Evolutionary conservation across 2,113 vertebrate species (phyloP).

Genomic region (Osmerus mordax): DNA sequence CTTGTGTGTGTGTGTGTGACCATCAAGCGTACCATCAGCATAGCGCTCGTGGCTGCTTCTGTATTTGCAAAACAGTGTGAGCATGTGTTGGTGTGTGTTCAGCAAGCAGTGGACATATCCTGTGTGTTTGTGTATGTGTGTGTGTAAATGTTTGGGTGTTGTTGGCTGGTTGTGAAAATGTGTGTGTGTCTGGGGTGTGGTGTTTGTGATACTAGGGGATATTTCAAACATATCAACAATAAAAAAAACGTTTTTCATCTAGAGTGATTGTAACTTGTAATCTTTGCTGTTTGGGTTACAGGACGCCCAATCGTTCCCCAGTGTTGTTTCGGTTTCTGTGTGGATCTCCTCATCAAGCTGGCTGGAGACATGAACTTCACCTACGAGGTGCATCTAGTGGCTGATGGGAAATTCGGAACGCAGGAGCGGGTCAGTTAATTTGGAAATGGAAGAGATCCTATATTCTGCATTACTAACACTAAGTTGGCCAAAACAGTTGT

Average conservation of each 20-base stretch:
- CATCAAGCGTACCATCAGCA: too few species aligned
- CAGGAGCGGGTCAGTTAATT: conserved; percentile 86
- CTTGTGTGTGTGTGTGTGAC: not conserved
- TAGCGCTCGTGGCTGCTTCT: too few species aligned
- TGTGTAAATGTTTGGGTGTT: conserved; percentile 1
- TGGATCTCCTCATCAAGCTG: conserved; percentile 93
- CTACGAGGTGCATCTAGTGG: conserved; percentile 95
- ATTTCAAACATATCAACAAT: not conserved
- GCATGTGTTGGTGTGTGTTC: conserved; percentile 8
- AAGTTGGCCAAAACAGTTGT: too few species aligned
- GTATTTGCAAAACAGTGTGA: not conserved
- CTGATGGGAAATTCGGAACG: conserved; percentile 97
- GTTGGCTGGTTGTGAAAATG: conserved; percentile 4
- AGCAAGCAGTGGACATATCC: not conserved
- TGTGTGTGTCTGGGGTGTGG: conserved; percentile 23
- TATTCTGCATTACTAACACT: too few species aligned
- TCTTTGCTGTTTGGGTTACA: conserved; percentile 61
- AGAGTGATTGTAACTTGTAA: conserved; percentile 42
- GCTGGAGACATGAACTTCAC: conserved; percentile 97
- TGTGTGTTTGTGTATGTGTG: not conserved
- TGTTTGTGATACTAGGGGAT: not conserved
- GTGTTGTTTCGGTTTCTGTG: conserved; percentile 96
- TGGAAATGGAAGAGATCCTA: not conserved
- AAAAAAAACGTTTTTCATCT: not conserved
- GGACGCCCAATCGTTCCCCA: conserved; percentile 91